phyloP scores from a whole-genome alignment of 2,888 invertebrate species.

The Poecilus cupreus region DNA sequence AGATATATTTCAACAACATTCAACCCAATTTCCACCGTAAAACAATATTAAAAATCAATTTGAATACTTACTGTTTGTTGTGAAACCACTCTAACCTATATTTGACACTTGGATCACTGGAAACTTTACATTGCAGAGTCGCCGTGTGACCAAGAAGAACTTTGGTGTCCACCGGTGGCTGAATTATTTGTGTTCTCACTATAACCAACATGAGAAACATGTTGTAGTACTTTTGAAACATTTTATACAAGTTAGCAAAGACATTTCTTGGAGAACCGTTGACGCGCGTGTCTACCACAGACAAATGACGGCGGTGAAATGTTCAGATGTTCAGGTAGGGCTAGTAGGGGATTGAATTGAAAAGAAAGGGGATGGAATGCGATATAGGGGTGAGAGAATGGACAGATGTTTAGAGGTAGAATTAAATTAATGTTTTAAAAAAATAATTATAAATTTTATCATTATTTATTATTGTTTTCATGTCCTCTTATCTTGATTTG shows the following conservation, averaged over 20 bases:
- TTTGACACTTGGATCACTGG: slow-evolving; percentile 91
- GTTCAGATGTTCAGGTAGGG: no score
- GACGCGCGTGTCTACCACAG: background rate
- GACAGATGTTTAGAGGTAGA: no score
- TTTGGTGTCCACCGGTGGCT: slow-evolving; percentile 93
- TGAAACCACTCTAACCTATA: slow-evolving; percentile 93
- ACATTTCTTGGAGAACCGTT: no score
- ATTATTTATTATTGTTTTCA: no score
- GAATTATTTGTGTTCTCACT: slow-evolving; percentile 95
- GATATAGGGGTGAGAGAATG: no score
- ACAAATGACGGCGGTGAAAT: no score
- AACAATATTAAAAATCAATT: background rate
- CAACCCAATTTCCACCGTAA: no score
- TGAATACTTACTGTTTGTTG: slow-evolving; percentile 83
- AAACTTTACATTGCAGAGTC: slow-evolving; percentile 94
- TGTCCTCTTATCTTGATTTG: no score
- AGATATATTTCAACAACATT: no score
- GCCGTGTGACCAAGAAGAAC: slow-evolving; percentile 95
- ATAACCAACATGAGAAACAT: slow-evolving; percentile 64
- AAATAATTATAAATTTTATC: no score
- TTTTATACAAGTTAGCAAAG: background rate
- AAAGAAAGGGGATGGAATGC: no score
- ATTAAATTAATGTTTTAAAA: no score
- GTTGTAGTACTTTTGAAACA: background rate
- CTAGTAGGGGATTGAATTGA: background rate